Evolutionary conservation across 2,888 invertebrate genomes (phyloP).

Genomic region (Onchidella celtica): DNA sequence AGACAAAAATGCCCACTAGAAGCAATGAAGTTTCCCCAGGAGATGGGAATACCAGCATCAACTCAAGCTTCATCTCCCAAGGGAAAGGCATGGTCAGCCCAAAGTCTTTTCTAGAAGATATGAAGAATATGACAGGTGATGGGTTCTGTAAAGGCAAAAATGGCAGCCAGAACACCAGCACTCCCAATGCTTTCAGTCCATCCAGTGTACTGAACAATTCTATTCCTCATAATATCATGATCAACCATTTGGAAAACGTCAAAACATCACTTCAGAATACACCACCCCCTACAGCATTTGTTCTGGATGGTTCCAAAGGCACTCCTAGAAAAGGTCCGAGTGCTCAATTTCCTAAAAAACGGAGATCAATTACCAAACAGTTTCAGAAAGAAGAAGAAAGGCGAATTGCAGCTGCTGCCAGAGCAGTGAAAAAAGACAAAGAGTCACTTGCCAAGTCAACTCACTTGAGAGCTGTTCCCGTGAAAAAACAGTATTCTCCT

Average conservation of each 20-base stretch:
- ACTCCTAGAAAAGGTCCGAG: neutral
- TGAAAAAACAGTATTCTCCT: neutral
- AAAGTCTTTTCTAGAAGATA: constrained; percentile 65
- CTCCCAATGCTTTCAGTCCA: constrained; percentile 49
- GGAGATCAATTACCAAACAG: constrained; percentile 33
- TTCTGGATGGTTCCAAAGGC: neutral
- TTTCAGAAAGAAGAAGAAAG: constrained; percentile 28
- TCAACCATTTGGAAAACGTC: constrained; percentile 62
- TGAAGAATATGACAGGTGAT: constrained; percentile 52
- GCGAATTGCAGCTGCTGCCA: constrained; percentile 18
- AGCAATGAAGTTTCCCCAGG: constrained; percentile 2
- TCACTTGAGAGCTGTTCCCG: constrained; percentile 1
- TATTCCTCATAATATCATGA: constrained; percentile 63
- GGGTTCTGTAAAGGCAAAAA: neutral
- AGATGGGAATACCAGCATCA: constrained; percentile 26
- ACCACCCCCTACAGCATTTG: neutral
- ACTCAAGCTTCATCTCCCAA: constrained; percentile 40
- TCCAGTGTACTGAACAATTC: constrained; percentile 60
- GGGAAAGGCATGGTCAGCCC: constrained; percentile 58
- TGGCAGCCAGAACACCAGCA: constrained; percentile 27
- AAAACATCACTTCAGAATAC: constrained; percentile 33
- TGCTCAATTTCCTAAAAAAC: neutral
- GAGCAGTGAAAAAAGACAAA: constrained; percentile 10
- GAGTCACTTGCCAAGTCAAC: neutral
- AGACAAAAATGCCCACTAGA: constrained; percentile 19